A percentile compares a stretch with the other conserved stretches of the same genome.
Evolutionary conservation across 1,140 invertebrate species (phyloP).

Genomic region (Colletes gigas): DNA sequence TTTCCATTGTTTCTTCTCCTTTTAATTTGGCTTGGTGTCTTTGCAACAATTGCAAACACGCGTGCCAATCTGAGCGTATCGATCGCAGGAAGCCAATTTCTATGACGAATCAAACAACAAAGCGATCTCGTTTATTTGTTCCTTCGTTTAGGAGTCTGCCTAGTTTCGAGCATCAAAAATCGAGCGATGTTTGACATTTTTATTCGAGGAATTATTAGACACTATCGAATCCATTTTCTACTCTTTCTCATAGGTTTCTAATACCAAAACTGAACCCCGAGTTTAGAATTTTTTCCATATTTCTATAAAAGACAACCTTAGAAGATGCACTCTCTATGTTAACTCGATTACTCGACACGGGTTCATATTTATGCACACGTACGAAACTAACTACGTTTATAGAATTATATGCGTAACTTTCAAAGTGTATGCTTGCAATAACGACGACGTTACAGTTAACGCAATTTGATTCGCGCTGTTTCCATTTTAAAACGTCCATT

Average conservation of each 20-base stretch:
- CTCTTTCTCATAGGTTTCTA: too few species aligned
- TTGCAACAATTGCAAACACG: neutral
- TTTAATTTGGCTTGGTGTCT: neutral
- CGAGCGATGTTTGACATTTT: too few species aligned
- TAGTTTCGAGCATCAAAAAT: too few species aligned
- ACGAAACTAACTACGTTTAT: neutral
- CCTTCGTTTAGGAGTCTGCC: too few species aligned
- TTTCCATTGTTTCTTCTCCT: neutral
- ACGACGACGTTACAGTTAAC: neutral
- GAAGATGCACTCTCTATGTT: neutral
- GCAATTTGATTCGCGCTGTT: neutral
- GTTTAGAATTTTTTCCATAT: too few species aligned
- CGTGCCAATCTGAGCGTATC: neutral
- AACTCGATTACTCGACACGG: neutral
- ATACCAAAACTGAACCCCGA: too few species aligned
- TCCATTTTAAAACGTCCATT: too few species aligned
- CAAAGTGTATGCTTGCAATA: neutral
- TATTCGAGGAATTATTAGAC: too few species aligned
- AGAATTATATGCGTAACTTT: neutral
- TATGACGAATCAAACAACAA: too few species aligned
- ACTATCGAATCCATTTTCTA: too few species aligned
- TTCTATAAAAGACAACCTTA: too few species aligned
- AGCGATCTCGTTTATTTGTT: too few species aligned
- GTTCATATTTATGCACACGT: neutral
- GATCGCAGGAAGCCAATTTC: neutral